Evolutionary conservation across 2,797 vertebrate genomes (phyloP).

Genomic region (Coregonus sp.): DNA sequence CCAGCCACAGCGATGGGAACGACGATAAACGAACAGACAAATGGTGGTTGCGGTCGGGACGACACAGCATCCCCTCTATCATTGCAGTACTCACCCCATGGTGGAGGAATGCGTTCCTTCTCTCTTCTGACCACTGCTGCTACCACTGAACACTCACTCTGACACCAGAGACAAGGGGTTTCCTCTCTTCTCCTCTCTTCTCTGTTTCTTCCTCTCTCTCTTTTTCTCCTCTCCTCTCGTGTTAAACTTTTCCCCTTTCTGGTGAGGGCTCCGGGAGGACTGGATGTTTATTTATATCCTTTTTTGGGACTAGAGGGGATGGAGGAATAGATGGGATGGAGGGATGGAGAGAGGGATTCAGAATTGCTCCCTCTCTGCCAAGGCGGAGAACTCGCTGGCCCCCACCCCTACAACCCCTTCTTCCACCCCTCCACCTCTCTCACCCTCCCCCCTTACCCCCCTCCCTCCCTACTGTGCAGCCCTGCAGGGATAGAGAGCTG

Average conservation of each 20-base stretch:
- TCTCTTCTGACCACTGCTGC: constrained; percentile 21
- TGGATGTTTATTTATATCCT: constrained; percentile 34
- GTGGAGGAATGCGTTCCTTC: constrained; percentile 27
- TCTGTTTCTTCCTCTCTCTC: constrained; percentile 9
- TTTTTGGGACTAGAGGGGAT: constrained; percentile 48
- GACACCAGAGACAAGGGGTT: constrained; percentile 14
- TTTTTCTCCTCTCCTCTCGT: not conserved
- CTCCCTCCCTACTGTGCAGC: constrained; percentile 28
- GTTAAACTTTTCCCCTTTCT: constrained; percentile 13
- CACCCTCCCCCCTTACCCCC: not conserved
- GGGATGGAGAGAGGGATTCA: constrained; percentile 34
- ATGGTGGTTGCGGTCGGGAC: constrained; percentile 31
- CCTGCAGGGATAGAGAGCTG: constrained; percentile 22
- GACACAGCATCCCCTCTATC: not conserved
- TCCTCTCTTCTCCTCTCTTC: constrained; percentile 39
- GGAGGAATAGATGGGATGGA: not conserved
- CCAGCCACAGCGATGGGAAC: not conserved
- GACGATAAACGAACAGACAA: constrained; percentile 13
- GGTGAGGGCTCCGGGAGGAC: not conserved
- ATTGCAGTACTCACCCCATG: constrained; percentile 64
- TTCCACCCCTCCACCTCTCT: constrained; percentile 3
- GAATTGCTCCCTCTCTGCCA: constrained; percentile 31
- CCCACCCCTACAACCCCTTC: constrained; percentile 17
- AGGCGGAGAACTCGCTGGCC: constrained; percentile 25
- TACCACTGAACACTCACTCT: constrained; percentile 7